Evolutionary conservation across 2,888 invertebrate species (phyloP).

Genomic region (Steinernema hermaphroditum): DNA sequence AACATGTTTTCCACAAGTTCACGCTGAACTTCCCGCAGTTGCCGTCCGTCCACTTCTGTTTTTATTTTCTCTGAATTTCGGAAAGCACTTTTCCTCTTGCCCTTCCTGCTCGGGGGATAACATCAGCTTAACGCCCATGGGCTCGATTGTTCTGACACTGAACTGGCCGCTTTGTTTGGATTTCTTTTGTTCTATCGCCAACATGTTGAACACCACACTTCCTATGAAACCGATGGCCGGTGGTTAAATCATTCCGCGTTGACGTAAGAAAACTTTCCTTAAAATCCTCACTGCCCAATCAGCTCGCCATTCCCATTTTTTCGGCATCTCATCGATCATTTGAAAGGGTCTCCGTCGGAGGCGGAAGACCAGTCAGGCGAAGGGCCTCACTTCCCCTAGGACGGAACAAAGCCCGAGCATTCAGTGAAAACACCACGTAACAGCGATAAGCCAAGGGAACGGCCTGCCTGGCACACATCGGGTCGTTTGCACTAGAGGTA

Average conservation of each 20-base stretch:
- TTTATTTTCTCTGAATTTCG: background rate
- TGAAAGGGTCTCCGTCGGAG: background rate
- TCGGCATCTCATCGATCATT: constrained; percentile 16
- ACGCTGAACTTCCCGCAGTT: background rate
- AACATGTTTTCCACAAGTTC: constrained; percentile 19
- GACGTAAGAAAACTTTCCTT: constrained; percentile 12
- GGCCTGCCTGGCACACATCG: background rate
- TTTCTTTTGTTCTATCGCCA: background rate
- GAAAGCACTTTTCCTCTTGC: background rate
- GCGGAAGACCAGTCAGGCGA: background rate
- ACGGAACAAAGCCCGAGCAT: background rate
- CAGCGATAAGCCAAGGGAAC: background rate
- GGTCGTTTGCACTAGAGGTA: background rate
- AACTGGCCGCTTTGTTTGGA: background rate
- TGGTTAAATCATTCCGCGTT: constrained; percentile 24
- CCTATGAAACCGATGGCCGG: constrained; percentile 12
- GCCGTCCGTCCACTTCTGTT: background rate
- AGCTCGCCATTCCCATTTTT: constrained; percentile 16
- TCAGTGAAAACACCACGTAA: background rate
- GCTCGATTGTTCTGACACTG: constrained; percentile 7
- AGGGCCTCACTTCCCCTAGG: background rate
- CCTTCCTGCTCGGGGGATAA: background rate
- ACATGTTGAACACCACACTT: background rate
- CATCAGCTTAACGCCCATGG: background rate
- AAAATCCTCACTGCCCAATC: constrained; percentile 10